A percentile compares a stretch with the other conserved stretches of the same genome.
Conservation (phyloP, 2,888 invertebrate species). For the Synergus umbraculus region DNA sequence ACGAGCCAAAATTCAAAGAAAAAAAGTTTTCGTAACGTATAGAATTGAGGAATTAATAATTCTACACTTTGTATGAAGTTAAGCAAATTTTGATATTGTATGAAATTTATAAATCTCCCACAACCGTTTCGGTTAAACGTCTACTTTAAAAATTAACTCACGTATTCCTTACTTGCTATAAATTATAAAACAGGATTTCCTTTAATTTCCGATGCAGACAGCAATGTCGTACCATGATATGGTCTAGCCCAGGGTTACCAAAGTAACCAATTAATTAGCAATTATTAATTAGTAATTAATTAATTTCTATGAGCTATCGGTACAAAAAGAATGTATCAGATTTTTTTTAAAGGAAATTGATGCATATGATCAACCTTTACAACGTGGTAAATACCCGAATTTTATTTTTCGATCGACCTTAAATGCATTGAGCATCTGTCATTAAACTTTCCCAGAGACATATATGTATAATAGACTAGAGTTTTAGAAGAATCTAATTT, state of each 20-base stretch:
- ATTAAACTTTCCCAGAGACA: constrained; percentile 62
- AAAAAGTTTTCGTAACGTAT: neutral
- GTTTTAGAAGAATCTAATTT: constrained; percentile 58
- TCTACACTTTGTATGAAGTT: neutral
- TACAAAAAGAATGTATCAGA: constrained; percentile 67
- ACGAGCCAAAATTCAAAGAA: neutral
- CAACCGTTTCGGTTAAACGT: constrained; percentile 51
- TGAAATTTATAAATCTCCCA: constrained; percentile 26
- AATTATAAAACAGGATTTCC: constrained; percentile 62
- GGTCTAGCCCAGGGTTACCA: constrained; percentile 70
- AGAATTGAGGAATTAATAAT: neutral
- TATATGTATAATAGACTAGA: constrained; percentile 51
- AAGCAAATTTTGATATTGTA: neutral
- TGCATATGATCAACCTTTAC: constrained; percentile 45
- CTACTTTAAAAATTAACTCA: constrained; percentile 58
- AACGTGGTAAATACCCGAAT: constrained; percentile 60
- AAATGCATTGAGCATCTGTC: constrained; percentile 48
- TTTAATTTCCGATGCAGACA: constrained; percentile 56
- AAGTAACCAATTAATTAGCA: constrained; percentile 55
- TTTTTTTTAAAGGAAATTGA: constrained; percentile 19
- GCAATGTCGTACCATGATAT: constrained; percentile 68
- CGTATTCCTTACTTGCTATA: constrained; percentile 52
- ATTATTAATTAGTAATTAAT: constrained; percentile 58
- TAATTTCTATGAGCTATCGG: constrained; percentile 71
- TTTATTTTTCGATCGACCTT: neutral